Conservation (phyloP, 2,888 invertebrate genomes). For the Plemyria rubiginata region DNA sequence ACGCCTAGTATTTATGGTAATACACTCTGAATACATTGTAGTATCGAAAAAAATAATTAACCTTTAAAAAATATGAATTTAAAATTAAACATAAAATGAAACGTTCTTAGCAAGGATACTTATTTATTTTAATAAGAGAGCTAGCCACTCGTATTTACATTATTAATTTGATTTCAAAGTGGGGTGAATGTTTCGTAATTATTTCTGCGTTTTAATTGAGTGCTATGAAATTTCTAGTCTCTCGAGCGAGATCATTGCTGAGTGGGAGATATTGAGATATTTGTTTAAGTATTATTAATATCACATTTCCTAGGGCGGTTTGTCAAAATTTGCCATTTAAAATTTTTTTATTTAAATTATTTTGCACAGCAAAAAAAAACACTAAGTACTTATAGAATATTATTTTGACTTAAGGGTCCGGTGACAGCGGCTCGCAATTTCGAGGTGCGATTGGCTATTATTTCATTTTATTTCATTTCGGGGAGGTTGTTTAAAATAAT, state of each 20-base stretch:
- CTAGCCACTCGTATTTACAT: conserved; percentile 69
- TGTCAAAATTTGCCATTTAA: background rate
- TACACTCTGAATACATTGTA: no score
- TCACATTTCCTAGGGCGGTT: conserved; percentile 9
- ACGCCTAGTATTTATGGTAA: no score
- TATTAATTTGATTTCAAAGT: conserved; percentile 79
- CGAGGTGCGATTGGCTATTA: no score
- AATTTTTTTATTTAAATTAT: background rate
- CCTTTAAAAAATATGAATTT: background rate
- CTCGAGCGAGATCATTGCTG: conserved; percentile 67
- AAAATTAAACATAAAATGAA: conserved; percentile 6
- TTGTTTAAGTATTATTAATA: conserved; percentile 34
- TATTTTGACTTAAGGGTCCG: no score
- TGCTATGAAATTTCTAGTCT: conserved; percentile 76
- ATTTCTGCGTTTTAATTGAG: conserved; percentile 81
- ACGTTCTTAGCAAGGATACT: conserved; percentile 19
- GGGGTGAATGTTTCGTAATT: conserved; percentile 76
- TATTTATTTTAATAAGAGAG: conserved; percentile 51
- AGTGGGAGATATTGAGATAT: conserved; percentile 44
- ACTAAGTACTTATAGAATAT: no score
- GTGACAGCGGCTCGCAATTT: no score
- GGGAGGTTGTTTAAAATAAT: no score
- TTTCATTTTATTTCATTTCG: no score
- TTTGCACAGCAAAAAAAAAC: no score
- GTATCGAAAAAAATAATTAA: no score